Base-by-base conservation (phyloP, 2,113 vertebrate species). In the Aptenodytes patagonicus region DNA sequence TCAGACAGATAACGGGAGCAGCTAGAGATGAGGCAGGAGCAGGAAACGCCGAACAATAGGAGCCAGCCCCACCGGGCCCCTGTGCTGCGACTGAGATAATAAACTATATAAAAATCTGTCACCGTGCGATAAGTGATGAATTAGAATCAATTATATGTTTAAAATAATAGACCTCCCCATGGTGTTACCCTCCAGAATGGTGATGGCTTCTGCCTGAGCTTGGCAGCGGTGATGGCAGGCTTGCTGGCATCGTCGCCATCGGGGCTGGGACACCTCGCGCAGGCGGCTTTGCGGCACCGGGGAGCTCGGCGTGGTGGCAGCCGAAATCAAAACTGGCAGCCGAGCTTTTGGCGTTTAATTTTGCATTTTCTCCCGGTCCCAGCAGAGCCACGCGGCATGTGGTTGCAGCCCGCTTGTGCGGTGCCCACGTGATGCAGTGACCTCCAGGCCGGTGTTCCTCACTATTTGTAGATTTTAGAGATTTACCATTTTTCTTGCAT, bases 131-230 rank as follows among this genome's bases (percentile, higher is more conserved):
- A 98, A 98, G 96, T 97, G 97, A 98, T 98, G 98, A 98, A 98
- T 98, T 98, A 98, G 97, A 98, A 98, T 98, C 98, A 98, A 98
- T 98, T 98, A 98, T 98, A 94, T 69, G 97, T 97, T 98, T 98
- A 98, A 98, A 98, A 98, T 98, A 98, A 98, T 97, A 98, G 97
- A 95, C 85, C 73, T 97, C 91, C 96, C 95, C 76, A 3, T 8
- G 51, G 94, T 36, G 78, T 87, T 93, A 64, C 87, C 84, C 86
- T 93, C 95, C 93, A 82, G 85, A 97, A 84, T 21, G 10, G 91
- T 51, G 84, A 95, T 70, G 93, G 94, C 81, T 92, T 87, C 89
- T 90, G 92, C 83, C 93, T 76, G 90, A 96, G 76, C 92, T 95
- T 91, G 83, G 96, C 83, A 64, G 89, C 17, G 13, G 44, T 17